A percentile compares a stretch with the other conserved stretches of the same genome.
Conservation (phyloP, 2,113 vertebrate genomes). For the Rhabdomys dilectus region DNA sequence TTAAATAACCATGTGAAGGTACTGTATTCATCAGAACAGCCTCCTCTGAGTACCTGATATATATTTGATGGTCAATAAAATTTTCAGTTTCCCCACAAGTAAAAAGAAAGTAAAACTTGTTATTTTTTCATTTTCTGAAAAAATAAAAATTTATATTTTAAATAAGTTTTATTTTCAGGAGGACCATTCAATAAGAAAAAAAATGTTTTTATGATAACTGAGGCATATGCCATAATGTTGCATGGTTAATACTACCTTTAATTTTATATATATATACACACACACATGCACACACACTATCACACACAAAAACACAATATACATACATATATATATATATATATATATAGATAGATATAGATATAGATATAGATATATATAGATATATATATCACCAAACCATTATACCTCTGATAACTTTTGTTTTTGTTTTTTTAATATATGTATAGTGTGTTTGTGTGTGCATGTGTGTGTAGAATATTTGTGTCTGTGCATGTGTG, state of each 20-base stretch:
- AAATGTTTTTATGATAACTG: background rate
- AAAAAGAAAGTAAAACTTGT: background rate
- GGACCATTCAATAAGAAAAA: background rate
- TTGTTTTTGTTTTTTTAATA: too few species aligned
- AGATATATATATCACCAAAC: too few species aligned
- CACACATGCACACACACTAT: too few species aligned
- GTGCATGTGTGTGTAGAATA: too few species aligned
- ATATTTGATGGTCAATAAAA: too few species aligned
- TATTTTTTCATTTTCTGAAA: background rate
- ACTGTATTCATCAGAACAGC: background rate
- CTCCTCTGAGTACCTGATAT: background rate
- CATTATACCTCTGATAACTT: too few species aligned
- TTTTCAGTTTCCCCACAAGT: background rate
- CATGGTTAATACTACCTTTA: background rate
- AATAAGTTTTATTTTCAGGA: accelerated
- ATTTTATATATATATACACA: background rate
- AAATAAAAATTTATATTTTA: background rate
- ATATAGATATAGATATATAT: background rate
- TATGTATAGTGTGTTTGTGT: too few species aligned
- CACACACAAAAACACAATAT: too few species aligned
- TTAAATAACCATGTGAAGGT: background rate
- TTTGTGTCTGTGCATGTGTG: too few species aligned
- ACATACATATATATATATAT: too few species aligned
- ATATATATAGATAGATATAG: too few species aligned
- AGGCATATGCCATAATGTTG: background rate